Percentiles rank a stretch among this genome's conserved stretches.
These are phyloP conservation scores for Stichodactyla mertensii DNA, from an alignment of 64 coral and sea anemone species.

Conservation along the genomic window DNA sequence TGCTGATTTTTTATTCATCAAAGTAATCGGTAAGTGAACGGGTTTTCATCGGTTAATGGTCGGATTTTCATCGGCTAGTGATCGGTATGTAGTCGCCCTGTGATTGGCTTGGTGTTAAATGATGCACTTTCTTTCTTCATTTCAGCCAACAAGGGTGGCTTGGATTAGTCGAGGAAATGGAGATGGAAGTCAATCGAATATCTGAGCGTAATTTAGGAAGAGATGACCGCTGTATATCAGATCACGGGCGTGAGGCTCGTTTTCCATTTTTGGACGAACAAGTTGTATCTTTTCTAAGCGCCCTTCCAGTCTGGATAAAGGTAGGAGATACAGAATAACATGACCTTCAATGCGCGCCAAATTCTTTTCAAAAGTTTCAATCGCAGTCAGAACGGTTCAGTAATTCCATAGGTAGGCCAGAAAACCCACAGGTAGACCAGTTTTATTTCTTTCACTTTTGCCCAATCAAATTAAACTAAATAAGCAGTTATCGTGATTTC, in stretches of 20 bases:
- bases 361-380: no score
- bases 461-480: neutral
- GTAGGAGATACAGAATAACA: slow-evolving; percentile 11
- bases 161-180: slow-evolving; percentile 81
- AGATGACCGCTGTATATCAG: slow-evolving; percentile 96
- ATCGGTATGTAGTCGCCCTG: no score
- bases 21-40: no score
- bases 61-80: no score
- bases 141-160: slow-evolving; percentile 81
- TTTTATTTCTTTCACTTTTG: no score
- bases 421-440: neutral
- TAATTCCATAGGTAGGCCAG: neutral
- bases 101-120: no score
- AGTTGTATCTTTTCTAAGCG: slow-evolving; percentile 88
- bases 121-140: neutral
- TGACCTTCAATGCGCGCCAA: neutral
- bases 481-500: neutral
- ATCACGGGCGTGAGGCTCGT: slow-evolving; percentile 89
- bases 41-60: no score
- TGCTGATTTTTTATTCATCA: no score
- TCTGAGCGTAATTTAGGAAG: slow-evolving; percentile 86
- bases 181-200: slow-evolving; percentile 88
- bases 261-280: slow-evolving; percentile 93
- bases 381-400: neutral
- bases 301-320: slow-evolving; percentile 88